Conservation (phyloP, 92 coral and sea anemone species). For the Hydrozoanthus gracilis region DNA sequence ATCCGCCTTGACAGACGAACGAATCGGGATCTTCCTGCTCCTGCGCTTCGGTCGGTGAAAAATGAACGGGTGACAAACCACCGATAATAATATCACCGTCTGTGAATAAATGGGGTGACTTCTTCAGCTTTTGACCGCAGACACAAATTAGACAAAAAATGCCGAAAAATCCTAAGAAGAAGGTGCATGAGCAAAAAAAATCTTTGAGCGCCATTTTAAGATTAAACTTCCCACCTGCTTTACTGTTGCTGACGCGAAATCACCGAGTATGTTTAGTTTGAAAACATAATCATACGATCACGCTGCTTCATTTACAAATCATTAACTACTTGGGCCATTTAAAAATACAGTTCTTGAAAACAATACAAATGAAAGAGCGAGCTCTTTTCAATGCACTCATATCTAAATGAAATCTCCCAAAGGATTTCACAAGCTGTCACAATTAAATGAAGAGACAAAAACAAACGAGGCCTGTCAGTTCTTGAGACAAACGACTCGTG, state of each 20-base stretch:
- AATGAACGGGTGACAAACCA: slow-evolving; percentile 91
- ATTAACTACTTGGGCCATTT: too few relatives aligned
- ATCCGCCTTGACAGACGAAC: slow-evolving; percentile 70
- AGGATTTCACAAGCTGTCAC: too few relatives aligned
- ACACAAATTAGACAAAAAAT: neutral
- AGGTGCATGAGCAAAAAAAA: neutral
- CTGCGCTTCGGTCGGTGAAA: slow-evolving; percentile 78
- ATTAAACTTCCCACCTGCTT: neutral
- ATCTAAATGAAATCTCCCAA: too few relatives aligned
- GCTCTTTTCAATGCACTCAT: too few relatives aligned
- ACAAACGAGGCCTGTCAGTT: too few relatives aligned
- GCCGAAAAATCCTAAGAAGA: neutral
- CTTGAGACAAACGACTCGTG: too few relatives aligned
- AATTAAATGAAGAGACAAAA: too few relatives aligned
- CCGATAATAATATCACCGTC: slow-evolving; percentile 87
- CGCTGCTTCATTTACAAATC: too few relatives aligned
- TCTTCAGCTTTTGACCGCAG: slow-evolving; percentile 13
- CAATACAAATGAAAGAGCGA: too few relatives aligned
- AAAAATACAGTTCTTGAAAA: too few relatives aligned
- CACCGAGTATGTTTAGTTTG: too few relatives aligned
- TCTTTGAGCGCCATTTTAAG: neutral
- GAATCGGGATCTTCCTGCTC: slow-evolving; percentile 70
- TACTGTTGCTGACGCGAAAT: neutral
- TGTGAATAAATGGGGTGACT: slow-evolving; percentile 54
- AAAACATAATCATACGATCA: too few relatives aligned